Evolutionary conservation across 2,113 vertebrate genomes (phyloP).

Genomic region (Clarias gariepinus): DNA sequence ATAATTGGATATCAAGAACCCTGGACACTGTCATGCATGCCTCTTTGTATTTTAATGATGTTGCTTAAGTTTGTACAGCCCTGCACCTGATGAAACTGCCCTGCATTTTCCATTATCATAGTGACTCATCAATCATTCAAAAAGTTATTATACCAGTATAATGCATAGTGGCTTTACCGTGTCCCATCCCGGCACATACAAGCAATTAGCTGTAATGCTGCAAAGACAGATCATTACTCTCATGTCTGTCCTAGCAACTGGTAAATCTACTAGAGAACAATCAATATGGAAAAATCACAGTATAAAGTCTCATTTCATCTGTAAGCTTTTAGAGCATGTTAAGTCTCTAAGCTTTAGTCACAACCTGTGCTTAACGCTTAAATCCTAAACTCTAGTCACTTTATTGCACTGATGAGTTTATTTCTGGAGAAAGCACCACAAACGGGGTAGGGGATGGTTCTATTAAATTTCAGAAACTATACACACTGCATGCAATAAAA

Average conservation of each 20-base stretch:
- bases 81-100: background rate
- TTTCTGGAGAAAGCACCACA: background rate
- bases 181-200: conserved; percentile 33
- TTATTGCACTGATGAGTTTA: background rate
- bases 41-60: background rate
- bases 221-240: conserved; percentile 51
- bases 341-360: background rate
- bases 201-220: conserved; percentile 31
- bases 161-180: conserved; percentile 33
- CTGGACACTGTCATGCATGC: background rate
- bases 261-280: background rate
- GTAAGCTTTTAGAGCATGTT: background rate
- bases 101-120: conserved; percentile 64
- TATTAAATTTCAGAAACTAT: background rate
- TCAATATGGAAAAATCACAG: background rate
- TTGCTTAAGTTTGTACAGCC: background rate
- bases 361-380: background rate
- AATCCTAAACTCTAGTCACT: background rate
- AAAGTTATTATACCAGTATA: conserved; percentile 65
- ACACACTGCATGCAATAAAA: background rate
- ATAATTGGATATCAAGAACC: background rate
- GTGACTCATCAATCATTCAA: conserved; percentile 44
- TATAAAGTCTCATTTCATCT: conserved; percentile 10
- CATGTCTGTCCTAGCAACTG: conserved; percentile 37
- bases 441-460: no score